Conservation (phyloP, 2,797 vertebrate species). For the Thripadectes ignobilis region DNA sequence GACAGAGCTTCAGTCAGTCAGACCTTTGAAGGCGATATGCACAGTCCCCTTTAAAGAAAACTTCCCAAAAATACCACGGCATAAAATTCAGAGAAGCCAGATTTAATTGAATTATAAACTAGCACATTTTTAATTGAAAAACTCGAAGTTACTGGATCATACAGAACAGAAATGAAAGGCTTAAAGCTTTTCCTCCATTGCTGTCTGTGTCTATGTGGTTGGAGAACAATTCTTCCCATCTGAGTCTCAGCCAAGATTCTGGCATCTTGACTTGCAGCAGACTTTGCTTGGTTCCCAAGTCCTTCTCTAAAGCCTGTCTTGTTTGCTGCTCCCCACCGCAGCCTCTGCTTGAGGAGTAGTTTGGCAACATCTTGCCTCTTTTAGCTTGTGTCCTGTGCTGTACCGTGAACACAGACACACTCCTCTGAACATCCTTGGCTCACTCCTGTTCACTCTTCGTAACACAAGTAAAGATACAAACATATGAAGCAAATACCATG, state of each 20-base stretch:
- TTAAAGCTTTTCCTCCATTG: neutral
- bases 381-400: neutral
- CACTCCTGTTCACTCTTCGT: neutral
- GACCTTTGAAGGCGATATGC: neutral
- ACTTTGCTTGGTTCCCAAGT: neutral
- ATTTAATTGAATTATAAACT: neutral
- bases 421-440: neutral
- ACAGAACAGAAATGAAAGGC: neutral
- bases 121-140: neutral
- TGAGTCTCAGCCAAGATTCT: neutral
- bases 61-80: neutral
- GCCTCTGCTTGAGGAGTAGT: neutral
- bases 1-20: neutral
- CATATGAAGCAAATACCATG: neutral
- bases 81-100: neutral
- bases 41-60: neutral
- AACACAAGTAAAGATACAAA: neutral
- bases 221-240: neutral
- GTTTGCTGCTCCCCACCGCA: neutral
- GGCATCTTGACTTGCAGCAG: neutral
- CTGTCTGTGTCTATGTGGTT: neutral
- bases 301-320: neutral
- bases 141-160: neutral
- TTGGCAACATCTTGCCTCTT: neutral
- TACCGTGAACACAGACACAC: neutral